Base-by-base conservation (phyloP, 1,140 invertebrate genomes). In the Temnothorax nylanderi region DNA sequence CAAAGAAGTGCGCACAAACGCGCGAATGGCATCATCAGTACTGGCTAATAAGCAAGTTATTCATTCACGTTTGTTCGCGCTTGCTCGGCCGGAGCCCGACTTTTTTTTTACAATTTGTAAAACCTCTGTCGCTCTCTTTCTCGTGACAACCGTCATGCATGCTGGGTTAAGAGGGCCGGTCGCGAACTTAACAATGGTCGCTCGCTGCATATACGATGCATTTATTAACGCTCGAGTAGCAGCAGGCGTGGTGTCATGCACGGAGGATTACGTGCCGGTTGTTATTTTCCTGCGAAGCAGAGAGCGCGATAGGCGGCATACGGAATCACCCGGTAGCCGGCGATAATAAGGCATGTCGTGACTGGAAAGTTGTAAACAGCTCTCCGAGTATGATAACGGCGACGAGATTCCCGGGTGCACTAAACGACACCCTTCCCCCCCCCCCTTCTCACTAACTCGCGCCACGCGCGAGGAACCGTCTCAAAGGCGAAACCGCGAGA, bases 291-390 rank as follows among this genome's bases (percentile, higher is more conserved):
- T 26, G 80, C 54, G 69, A 49, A 49, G 69, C 65, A 41, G 77
- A 21, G 18, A 47, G 77, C 47, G 69, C 44, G 80, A 84, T 74
- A 84, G 67, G 69, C 69, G 26, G 26, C 69, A 49, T 74, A 49
- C 54, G 69, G 54, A 84, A 74, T 75, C 69, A 71, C 78, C 13
- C 26, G 21, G 6, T 41, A 26, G 26, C 1, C 26, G 26, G 32
- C 80, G 56, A 84, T 84, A 84, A 84, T 84, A 84, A 84, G 69
- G 54, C 69, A 56, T 84, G 54, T 84, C 80, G 80, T 84, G 80
- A 84, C 80, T 84, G 80, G 80, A 84, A 84, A 84, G 69, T 84
- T 84, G 69, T 84, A 75, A 84, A 84, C 80, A 84, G 69, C 41
- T 41, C n/a, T n/a, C 51, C 67, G n/a, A 3, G 51, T 74, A 32